Conservation (phyloP, 2,797 vertebrate species). For the Leptodactylus fallax region DNA sequence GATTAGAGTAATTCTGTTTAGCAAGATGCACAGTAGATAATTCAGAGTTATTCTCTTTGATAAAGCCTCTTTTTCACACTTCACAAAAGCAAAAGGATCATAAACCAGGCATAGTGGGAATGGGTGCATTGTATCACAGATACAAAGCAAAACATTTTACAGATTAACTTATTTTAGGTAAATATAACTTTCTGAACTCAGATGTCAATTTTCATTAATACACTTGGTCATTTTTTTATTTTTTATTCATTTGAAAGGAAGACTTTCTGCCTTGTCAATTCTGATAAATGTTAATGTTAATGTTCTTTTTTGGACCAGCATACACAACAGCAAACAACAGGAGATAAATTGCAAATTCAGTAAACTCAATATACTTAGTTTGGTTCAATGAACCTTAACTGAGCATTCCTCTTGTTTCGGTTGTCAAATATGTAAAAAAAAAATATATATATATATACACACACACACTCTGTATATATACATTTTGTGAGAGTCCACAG, state of each 20-base stretch:
- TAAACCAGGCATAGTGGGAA: slow-evolving; percentile 26
- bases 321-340: neutral
- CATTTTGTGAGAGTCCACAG: too few relatives aligned
- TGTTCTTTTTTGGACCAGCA: slow-evolving; percentile 28
- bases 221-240: slow-evolving; percentile 22
- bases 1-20: neutral
- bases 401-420: neutral
- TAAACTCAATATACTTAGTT: slow-evolving; percentile 29
- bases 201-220: slow-evolving; percentile 54
- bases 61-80: slow-evolving; percentile 41
- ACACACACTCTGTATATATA: too few relatives aligned
- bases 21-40: slow-evolving; percentile 29
- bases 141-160: slow-evolving; percentile 48
- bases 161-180: slow-evolving; percentile 37
- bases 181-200: slow-evolving; percentile 39
- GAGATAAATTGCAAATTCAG: slow-evolving; percentile 36
- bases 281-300: slow-evolving; percentile 41
- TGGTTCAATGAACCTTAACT: slow-evolving; percentile 31
- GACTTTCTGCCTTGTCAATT: slow-evolving; percentile 54
- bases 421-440: neutral
- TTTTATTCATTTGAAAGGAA: slow-evolving; percentile 33
- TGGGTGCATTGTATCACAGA: slow-evolving; percentile 20
- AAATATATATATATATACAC: too few relatives aligned
- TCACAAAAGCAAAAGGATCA: slow-evolving; percentile 18
- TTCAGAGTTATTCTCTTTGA: slow-evolving; percentile 17